Base-by-base conservation (phyloP, 2,888 invertebrate species). In the Ormyrus rosae region DNA sequence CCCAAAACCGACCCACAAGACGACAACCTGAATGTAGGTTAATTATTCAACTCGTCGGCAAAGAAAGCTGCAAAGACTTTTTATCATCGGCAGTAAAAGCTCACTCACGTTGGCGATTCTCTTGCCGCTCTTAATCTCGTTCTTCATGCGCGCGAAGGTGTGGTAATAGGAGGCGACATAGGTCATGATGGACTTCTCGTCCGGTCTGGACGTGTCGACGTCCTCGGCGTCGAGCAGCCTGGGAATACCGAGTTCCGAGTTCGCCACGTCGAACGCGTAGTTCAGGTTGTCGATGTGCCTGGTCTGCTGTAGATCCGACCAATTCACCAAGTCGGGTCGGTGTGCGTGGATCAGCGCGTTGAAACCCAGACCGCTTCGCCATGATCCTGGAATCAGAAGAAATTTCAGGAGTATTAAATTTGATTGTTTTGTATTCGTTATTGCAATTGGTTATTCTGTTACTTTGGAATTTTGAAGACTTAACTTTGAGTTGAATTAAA, bases 141-240 rank as follows among this genome's bases (percentile, higher is more conserved):
- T 98, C 93, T 99, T 99, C 98, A 99, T 98, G 85, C 98, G 94
- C 64, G 99, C 99, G 92, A 99, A 99, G 78, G 99, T 98, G 92
- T 99, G 99, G 92, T 99, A 99, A 92, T 99, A 99, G 13, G 98
- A 98, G 2, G 99, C 99, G 56, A 99, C 98, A 90, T 99, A 99
- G 45, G 99, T 99, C 93, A 99, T 97, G 89, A 99, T 97, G 53
- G 98, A 98, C 91, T 99, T 99, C 92, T 99, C 99, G 90, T 99
- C 99, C 0, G 99, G 99, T 65, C 97, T 93, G 74, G 93, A 95
- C 0, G 96, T 97, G 92, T 99, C 99, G 84, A 99, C 96, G 91
- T 99, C 98, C 93, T 99, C 99, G 81, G 99, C 98, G 90, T 99
- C 99, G 71, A 99, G 93, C 78, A 99, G 94, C 83, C 95, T 94